Percentiles rank a stretch among this genome's conserved stretches.
Conservation (phyloP, 1,140 invertebrate species). For the Drosophila bifasciata region DNA sequence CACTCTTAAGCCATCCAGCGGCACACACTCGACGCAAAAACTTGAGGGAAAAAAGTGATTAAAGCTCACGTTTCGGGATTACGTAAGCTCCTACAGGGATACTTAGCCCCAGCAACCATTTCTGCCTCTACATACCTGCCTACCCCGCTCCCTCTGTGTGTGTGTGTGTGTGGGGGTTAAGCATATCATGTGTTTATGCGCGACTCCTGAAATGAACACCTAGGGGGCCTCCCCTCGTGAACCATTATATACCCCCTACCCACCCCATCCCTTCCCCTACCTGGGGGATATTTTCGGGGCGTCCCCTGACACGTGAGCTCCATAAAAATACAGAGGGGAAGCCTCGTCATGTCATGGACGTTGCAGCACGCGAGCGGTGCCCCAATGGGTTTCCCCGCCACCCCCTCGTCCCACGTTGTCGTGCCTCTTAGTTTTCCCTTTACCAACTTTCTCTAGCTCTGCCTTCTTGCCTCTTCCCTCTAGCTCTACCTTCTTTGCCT, state of each 20-base stretch:
- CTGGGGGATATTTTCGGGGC: slow-evolving; percentile 24
- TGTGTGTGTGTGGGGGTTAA: slow-evolving; percentile 38
- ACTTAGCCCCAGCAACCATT: slow-evolving; percentile 59
- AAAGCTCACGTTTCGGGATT: slow-evolving; percentile 63
- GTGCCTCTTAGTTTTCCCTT: background rate
- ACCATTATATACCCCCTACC: slow-evolving; percentile 1
- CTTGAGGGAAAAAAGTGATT: slow-evolving; percentile 45
- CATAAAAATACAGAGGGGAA: slow-evolving; percentile 47
- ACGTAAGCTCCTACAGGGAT: slow-evolving; percentile 79
- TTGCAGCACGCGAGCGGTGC: slow-evolving; percentile 67
- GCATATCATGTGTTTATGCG: slow-evolving; percentile 79
- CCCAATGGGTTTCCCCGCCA: slow-evolving; percentile 1
- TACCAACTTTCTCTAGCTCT: background rate
- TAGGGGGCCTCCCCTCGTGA: background rate
- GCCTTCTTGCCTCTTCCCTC: background rate
- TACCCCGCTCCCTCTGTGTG: slow-evolving; percentile 6
- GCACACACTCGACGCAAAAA: background rate
- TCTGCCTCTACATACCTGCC: too few species aligned
- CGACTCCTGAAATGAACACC: slow-evolving; percentile 69
- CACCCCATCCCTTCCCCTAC: slow-evolving; percentile 5
- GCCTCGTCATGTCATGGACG: slow-evolving; percentile 75
- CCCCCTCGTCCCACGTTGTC: background rate
- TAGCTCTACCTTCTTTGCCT: background rate
- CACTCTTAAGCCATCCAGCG: background rate
- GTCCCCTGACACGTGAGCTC: slow-evolving; percentile 74